A percentile compares a stretch with the other conserved stretches of the same genome.
phyloP scores from a whole-genome alignment of 2,888 invertebrate species.

The Halocaridina rubra region DNA sequence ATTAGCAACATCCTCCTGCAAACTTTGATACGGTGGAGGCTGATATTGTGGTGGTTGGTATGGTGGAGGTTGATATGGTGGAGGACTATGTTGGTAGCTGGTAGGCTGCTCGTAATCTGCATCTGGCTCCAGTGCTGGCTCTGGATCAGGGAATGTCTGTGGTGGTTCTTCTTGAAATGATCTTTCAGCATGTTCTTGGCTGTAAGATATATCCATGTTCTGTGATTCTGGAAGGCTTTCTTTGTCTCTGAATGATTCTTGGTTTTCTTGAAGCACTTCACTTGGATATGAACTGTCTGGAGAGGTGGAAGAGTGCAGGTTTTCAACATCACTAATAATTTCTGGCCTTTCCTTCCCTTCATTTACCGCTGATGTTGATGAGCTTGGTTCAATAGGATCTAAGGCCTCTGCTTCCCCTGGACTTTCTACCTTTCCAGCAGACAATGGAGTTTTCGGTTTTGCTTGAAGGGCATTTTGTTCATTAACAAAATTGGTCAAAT shows the following conservation, averaged over 20 bases:
- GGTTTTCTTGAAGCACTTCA: too few relatives aligned
- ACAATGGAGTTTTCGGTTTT: background rate
- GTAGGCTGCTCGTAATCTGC: background rate
- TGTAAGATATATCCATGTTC: background rate
- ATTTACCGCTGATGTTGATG: background rate
- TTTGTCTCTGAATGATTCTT: too few relatives aligned
- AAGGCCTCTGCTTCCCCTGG: background rate
- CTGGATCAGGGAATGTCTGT: background rate
- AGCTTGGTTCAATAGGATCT: background rate
- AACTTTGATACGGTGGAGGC: background rate
- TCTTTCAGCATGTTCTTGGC: background rate
- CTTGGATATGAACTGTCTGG: too few relatives aligned
- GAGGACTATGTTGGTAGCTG: conserved; percentile 10
- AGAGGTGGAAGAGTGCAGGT: too few relatives aligned
- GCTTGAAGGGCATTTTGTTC: conserved; percentile 5
- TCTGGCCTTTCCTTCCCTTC: too few relatives aligned
- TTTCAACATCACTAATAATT: too few relatives aligned
- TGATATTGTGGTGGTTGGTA: conserved; percentile 3
- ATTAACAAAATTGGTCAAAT: conserved; percentile 34
- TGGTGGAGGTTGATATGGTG: conserved; percentile 21
- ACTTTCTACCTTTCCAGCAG: background rate
- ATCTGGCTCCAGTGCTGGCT: background rate
- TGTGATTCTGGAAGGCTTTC: background rate
- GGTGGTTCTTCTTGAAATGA: background rate
- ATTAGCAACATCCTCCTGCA: background rate